Evolutionary conservation across 1,140 invertebrate species (phyloP).

Genomic region (Asbolus verrucosus): DNA sequence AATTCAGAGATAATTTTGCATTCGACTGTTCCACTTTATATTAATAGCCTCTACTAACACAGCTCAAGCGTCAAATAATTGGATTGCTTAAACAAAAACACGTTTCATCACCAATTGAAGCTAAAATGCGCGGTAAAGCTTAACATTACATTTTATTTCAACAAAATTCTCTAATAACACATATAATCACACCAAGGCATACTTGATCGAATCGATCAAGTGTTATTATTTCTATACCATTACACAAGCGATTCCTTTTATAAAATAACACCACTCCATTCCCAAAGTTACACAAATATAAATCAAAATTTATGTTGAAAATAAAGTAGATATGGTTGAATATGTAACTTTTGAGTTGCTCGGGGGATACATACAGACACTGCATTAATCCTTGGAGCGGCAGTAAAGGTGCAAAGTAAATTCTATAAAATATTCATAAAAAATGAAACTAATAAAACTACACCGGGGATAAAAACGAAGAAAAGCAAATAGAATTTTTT

Average conservation of each 20-base stretch:
- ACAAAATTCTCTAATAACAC: constrained; percentile 19
- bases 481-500: constrained; percentile 3
- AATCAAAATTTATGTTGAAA: constrained; percentile 30
- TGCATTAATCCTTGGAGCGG: constrained; percentile 25
- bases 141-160: constrained; percentile 40
- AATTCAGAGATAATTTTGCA: constrained; percentile 42
- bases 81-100: constrained; percentile 46
- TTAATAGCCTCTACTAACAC: constrained; percentile 44
- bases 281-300: background rate
- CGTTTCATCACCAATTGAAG: constrained; percentile 41
- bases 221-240: background rate
- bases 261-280: background rate
- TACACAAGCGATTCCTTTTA: constrained; percentile 13
- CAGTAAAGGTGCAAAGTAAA: constrained; percentile 11
- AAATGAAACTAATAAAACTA: constrained; percentile 16
- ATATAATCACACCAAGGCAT: constrained; percentile 15
- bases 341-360: background rate
- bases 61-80: constrained; percentile 45
- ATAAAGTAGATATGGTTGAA: background rate
- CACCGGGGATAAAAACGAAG: background rate
- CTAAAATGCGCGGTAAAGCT: constrained; percentile 42
- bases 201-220: background rate
- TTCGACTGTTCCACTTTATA: constrained; percentile 43
- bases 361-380: constrained; percentile 1
- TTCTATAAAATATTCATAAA: constrained; percentile 31